These are phyloP conservation scores for Diplazon laetatorius DNA, from an alignment of 2,888 invertebrate species.

Conservation along the genomic window DNA sequence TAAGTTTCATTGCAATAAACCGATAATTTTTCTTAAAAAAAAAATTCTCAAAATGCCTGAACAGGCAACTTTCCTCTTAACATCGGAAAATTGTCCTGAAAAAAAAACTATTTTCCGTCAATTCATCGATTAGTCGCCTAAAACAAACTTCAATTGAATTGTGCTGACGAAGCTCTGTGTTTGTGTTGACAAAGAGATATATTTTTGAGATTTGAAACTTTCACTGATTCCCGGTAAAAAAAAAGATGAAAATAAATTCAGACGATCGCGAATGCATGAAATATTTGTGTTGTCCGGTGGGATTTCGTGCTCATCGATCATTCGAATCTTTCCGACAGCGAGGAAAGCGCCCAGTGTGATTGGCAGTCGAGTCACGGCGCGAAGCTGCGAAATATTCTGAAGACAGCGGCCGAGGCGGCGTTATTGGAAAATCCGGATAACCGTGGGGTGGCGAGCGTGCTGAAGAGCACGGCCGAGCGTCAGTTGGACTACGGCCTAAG, in stretches of 20 bases:
- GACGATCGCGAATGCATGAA: conserved; percentile 8
- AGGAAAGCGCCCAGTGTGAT: conserved; percentile 72
- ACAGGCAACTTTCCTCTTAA: no score
- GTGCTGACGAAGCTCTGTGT: no score
- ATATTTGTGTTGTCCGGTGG: not conserved
- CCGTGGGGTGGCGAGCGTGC: conserved; percentile 70
- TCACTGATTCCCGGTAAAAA: not conserved
- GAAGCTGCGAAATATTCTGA: conserved; percentile 71
- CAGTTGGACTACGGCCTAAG: conserved; percentile 78
- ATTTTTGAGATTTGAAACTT: no score
- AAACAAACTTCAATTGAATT: no score
- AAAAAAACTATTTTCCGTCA: no score
- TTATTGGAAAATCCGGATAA: conserved; percentile 72
- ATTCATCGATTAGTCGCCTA: no score
- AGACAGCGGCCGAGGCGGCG: conserved; percentile 72
- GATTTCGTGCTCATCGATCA: not conserved
- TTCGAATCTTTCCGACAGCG: conserved; percentile 65
- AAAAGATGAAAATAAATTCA: not conserved
- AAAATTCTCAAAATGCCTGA: no score
- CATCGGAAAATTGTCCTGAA: no score
- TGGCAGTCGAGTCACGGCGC: conserved; percentile 74
- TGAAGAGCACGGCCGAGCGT: conserved; percentile 76
- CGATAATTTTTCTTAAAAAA: no score
- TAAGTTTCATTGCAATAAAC: no score
- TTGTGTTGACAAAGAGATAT: no score